A percentile compares a stretch with the other conserved stretches of the same genome.
Evolutionary conservation across 2,113 vertebrate species (phyloP).

Genomic region (Cyprinus carpio): DNA sequence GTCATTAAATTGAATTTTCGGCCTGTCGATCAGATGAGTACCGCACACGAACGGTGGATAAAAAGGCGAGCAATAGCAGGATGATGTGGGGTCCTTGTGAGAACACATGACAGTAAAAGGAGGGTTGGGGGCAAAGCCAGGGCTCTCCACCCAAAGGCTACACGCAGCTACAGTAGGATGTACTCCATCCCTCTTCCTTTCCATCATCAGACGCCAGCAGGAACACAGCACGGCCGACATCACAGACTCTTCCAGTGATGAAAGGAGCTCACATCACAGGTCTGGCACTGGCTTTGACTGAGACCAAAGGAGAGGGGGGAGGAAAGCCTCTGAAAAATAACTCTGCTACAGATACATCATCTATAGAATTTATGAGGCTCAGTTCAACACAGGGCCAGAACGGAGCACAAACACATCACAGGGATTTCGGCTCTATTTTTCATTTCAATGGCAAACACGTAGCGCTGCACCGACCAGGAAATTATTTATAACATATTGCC

Average conservation of each 20-base stretch:
- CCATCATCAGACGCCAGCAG: constrained; percentile 35
- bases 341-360: constrained; percentile 76
- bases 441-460: constrained; percentile 71
- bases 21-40: constrained; percentile 76
- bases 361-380: constrained; percentile 76
- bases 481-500: constrained; percentile 78
- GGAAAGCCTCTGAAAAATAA: constrained; percentile 61
- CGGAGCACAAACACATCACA: constrained; percentile 75
- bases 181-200: constrained; percentile 5
- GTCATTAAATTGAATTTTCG: constrained; percentile 84
- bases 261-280: constrained; percentile 52
- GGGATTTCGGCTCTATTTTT: constrained; percentile 71
- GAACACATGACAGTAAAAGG: constrained; percentile 28
- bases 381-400: constrained; percentile 76
- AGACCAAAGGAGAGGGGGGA: constrained; percentile 60
- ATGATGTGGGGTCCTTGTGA: constrained; percentile 15
- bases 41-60: constrained; percentile 72
- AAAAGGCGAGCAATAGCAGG: constrained; percentile 59
- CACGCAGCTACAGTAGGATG: constrained; percentile 19
- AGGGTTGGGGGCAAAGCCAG: background rate
- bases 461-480: constrained; percentile 66
- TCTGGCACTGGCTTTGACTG: constrained; percentile 49
- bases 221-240: constrained; percentile 31
- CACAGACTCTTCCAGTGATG: constrained; percentile 47
- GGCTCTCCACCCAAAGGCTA: constrained; percentile 10